Evolutionary conservation across 2,888 invertebrate genomes (phyloP).

Genomic region (Parapristionchus giblindavisi): DNA sequence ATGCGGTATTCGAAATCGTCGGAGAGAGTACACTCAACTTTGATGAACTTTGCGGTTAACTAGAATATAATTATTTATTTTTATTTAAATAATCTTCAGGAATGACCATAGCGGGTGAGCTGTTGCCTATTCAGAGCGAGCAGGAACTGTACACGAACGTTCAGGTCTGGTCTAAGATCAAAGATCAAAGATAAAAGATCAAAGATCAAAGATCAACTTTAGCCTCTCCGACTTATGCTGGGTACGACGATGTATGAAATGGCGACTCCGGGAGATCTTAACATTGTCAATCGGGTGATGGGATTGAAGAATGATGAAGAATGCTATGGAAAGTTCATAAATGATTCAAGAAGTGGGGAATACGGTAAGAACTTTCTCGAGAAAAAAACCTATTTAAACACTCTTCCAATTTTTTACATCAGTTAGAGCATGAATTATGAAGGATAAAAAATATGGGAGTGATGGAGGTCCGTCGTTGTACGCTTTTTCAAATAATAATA

Average conservation of each 20-base stretch:
- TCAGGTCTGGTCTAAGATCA: not conserved
- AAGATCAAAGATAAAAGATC: not conserved
- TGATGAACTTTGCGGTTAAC: not conserved
- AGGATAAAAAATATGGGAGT: too few relatives aligned
- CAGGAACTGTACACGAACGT: not conserved
- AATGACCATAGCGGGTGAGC: constrained; percentile 6
- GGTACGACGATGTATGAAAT: not conserved
- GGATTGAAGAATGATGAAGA: constrained; percentile 12
- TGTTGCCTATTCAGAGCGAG: not conserved
- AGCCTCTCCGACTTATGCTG: constrained; percentile 10
- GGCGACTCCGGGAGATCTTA: not conserved
- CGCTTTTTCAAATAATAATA: too few relatives aligned
- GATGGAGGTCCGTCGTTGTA: too few relatives aligned
- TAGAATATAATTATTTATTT: not conserved
- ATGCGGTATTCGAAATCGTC: not conserved
- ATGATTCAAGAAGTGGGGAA: not conserved
- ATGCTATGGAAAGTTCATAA: constrained; percentile 3
- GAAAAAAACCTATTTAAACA: too few relatives aligned
- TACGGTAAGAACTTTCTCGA: not conserved
- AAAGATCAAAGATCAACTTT: not conserved
- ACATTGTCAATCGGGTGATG: constrained; percentile 5
- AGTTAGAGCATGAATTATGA: too few relatives aligned
- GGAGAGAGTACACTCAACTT: not conserved
- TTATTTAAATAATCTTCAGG: not conserved
- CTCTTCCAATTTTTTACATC: too few relatives aligned